These are phyloP conservation scores for Lasioglossum baleicum DNA, from an alignment of 1,140 invertebrate genomes.

Conservation along the genomic window DNA sequence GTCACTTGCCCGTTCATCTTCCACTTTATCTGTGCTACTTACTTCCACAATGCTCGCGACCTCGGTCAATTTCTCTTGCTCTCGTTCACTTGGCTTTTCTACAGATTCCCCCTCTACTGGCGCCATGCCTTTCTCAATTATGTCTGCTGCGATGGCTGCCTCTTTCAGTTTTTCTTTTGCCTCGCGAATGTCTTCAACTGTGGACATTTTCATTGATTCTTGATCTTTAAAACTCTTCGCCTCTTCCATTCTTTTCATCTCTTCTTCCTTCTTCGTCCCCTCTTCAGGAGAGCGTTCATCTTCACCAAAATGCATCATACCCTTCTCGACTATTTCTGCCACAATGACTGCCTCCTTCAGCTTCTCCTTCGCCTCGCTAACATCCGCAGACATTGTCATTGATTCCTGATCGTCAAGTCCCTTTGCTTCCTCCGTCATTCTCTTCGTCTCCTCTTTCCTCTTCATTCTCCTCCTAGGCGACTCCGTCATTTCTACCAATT, in stretches of 20 bases:
- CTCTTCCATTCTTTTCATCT: background rate
- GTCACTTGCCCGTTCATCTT: background rate
- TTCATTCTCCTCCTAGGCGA: too few relatives aligned
- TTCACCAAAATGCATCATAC: background rate
- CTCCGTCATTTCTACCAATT: too few relatives aligned
- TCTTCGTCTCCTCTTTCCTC: too few relatives aligned
- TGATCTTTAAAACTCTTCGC: background rate
- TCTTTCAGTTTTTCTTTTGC: background rate
- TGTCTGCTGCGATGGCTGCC: background rate
- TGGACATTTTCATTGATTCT: background rate
- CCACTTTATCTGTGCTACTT: background rate
- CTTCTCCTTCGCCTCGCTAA: background rate
- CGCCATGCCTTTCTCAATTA: background rate
- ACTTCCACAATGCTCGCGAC: background rate
- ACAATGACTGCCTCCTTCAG: background rate
- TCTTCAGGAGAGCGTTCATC: background rate
- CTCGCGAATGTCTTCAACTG: too few relatives aligned
- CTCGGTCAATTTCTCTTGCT: too few relatives aligned
- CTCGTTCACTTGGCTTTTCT: background rate
- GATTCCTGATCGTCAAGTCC: too few relatives aligned
- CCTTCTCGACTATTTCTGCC: too few relatives aligned
- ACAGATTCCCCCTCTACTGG: background rate
- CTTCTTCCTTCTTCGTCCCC: background rate
- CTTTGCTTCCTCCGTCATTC: too few relatives aligned
- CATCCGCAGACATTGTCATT: too few relatives aligned